Evolutionary conservation across 2,888 invertebrate genomes (phyloP).

Genomic region (Xanthorhoe spadicearia): DNA sequence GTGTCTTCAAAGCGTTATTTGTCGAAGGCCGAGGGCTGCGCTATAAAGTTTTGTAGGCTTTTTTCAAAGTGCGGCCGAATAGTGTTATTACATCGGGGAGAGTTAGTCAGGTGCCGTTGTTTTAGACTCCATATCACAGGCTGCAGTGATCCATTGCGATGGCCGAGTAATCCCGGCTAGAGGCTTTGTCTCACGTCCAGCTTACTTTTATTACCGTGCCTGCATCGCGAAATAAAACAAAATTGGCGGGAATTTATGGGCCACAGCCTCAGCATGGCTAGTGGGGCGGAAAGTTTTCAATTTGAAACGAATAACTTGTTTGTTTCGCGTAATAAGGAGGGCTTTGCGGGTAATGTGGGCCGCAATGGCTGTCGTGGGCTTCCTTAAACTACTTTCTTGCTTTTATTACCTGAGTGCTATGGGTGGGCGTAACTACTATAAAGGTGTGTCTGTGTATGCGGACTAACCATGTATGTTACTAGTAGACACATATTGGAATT

Average conservation of each 20-base stretch:
- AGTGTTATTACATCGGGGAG: conserved; percentile 48
- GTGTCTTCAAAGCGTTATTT: conserved; percentile 47
- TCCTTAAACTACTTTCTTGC: conserved; percentile 82
- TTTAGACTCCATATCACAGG: conserved; percentile 76
- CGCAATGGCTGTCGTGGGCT: conserved; percentile 78
- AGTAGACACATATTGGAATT: neutral
- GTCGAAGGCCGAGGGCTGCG: conserved; percentile 28
- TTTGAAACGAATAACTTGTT: conserved; percentile 85
- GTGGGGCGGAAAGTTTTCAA: conserved; percentile 84
- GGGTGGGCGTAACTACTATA: conserved; percentile 64
- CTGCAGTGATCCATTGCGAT: conserved; percentile 81
- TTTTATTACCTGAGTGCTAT: conserved; percentile 80
- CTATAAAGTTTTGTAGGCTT: conserved; percentile 41
- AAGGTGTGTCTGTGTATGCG: conserved; percentile 55
- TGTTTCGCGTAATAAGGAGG: conserved; percentile 82
- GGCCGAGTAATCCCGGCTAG: conserved; percentile 79
- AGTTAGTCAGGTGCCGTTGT: conserved; percentile 73
- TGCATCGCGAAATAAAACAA: conserved; percentile 84
- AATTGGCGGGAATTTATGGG: conserved; percentile 84
- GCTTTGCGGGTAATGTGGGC: conserved; percentile 78
- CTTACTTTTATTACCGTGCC: conserved; percentile 85
- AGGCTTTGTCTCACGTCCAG: conserved; percentile 84
- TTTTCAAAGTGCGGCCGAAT: conserved; percentile 36
- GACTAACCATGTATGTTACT: conserved; percentile 40
- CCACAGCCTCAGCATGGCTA: conserved; percentile 77